phyloP scores from a whole-genome alignment of 2,888 invertebrate species.

The Ochropleura leucogaster region DNA sequence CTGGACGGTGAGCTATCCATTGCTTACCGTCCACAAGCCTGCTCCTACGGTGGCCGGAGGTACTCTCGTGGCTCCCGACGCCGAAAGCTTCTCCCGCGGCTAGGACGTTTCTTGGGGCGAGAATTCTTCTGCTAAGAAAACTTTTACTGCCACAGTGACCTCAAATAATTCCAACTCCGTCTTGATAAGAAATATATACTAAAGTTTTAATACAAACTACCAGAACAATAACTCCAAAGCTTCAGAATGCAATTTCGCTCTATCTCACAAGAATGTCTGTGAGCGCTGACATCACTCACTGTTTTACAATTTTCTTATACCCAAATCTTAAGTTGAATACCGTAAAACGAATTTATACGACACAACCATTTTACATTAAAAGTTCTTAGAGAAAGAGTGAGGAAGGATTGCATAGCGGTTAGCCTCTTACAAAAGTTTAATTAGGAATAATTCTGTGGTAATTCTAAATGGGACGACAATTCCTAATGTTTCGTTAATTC shows the following conservation, averaged over 20 bases:
- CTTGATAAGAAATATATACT: not conserved
- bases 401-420: constrained; percentile 55
- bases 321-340: constrained; percentile 58
- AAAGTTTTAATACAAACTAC: constrained; percentile 9
- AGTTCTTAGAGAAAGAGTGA: constrained; percentile 52
- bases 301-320: constrained; percentile 48
- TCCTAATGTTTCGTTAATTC: constrained; percentile 53
- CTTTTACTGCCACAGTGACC: not conserved
- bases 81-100: too few species aligned
- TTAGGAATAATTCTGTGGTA: constrained; percentile 65
- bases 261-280: constrained; percentile 46
- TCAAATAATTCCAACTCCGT: not conserved
- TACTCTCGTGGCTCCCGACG: too few species aligned
- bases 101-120: too few species aligned
- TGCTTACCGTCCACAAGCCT: too few species aligned
- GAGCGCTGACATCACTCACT: constrained; percentile 45
- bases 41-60: too few species aligned
- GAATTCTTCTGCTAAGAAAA: not conserved
- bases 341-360: constrained; percentile 74
- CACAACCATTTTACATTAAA: constrained; percentile 72
- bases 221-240: constrained; percentile 23
- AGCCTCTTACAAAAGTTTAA: constrained; percentile 64
- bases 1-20: too few species aligned
- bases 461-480: constrained; percentile 54
- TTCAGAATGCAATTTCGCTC: constrained; percentile 44